Base-by-base conservation (phyloP, 2,888 invertebrate species). In the Pterobdella sp. region DNA sequence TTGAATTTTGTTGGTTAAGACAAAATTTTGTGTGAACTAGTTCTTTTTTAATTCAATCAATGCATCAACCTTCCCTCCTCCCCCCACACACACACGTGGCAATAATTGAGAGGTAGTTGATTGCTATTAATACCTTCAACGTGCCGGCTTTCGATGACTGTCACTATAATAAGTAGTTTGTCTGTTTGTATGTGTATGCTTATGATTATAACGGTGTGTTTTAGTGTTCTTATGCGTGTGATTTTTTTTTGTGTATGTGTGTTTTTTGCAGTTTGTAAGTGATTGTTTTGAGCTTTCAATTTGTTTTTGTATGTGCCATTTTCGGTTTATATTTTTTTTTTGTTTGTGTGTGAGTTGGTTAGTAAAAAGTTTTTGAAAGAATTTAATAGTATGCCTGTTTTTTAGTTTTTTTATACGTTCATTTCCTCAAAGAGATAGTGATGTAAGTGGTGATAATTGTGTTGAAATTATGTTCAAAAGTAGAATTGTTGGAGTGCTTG, bases 101-200 rank as follows among this genome's bases (percentile, higher is more conserved):
- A 56, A 56, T 56, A 56, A 56, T 56, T 4, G 60, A 14, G 60
- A 7, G n/a, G 10, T 22, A 56, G 60, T 56, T 56, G 60, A 56
- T 56, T 56, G 60, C n/a, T 56, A 56, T 56, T 56, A 56, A 56
- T 56, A 56, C 60, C 60, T 18, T 26, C 18, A 56, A 56, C 60
- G 60, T 56, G 60, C 7, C 60, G 26, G n/a, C 4, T 18, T 56
- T 4, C 3, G n/a, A 56, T 56, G n/a, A 26, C 26, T 56, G 4
- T 22, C n/a, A n/a, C n/a, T 56, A 26, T 56, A 56, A 56, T 56
- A 56, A 56, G n/a, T 22, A 3, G 32, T 65, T 10, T 65, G 65
- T 35, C 3, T 65, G 10, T 65, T 7, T 31, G 10, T 65, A n/a
- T 65, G 32, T 35, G 31, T 31, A n/a, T 29, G 65, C 31, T 3